Evolutionary conservation across 2,113 vertebrate species (phyloP).

Genomic region (Semnornis frantzii): DNA sequence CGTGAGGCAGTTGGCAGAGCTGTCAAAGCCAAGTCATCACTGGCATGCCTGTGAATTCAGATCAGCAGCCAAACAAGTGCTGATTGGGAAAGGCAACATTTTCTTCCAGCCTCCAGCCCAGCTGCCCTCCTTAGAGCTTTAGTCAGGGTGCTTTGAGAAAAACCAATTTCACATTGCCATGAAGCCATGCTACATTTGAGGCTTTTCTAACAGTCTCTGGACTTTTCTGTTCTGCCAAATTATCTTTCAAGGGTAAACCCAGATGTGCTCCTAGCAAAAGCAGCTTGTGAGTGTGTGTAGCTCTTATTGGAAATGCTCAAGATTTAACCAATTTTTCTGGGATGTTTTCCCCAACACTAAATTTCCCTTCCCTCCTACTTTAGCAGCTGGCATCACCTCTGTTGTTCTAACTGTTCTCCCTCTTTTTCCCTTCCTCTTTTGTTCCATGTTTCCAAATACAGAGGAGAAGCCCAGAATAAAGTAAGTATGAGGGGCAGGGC

Average conservation of each 20-base stretch:
- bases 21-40: neutral
- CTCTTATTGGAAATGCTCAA: constrained; percentile 17
- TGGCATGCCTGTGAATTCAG: neutral
- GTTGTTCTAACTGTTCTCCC: constrained; percentile 47
- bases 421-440: constrained; percentile 46
- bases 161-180: neutral
- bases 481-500: constrained; percentile 72
- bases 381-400: neutral
- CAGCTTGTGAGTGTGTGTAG: neutral
- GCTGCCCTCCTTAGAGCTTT: constrained; percentile 21
- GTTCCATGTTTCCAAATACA: constrained; percentile 53
- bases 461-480: constrained; percentile 90
- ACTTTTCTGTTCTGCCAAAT: neutral
- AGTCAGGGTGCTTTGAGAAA: neutral
- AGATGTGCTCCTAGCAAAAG: constrained; percentile 3
- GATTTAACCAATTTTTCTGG: constrained; percentile 33
- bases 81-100: neutral
- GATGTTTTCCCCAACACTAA: constrained; percentile 18
- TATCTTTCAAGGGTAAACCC: constrained; percentile 29
- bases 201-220: neutral
- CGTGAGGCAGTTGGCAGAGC: neutral
- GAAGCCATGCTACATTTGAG: neutral
- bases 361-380: constrained; percentile 24
- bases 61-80: neutral
- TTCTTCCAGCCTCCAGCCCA: neutral